A percentile compares a stretch with the other conserved stretches of the same genome.
Conservation (phyloP, 2,113 vertebrate species). For the Drymodes brunneopygia region DNA sequence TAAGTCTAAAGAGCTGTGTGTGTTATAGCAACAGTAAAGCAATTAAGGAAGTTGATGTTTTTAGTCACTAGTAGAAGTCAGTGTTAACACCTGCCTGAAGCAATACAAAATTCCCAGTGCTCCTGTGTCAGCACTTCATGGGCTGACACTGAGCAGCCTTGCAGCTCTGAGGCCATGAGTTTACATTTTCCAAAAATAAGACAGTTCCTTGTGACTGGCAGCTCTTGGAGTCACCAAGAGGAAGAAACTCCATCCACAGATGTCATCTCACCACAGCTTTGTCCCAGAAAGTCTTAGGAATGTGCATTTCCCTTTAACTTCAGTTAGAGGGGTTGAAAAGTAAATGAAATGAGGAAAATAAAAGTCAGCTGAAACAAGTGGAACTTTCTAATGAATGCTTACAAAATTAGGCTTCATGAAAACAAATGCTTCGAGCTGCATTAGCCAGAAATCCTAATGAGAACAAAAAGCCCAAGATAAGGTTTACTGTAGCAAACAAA, state of each 20-base stretch:
- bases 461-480: neutral
- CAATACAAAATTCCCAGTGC: neutral
- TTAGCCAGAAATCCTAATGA: neutral
- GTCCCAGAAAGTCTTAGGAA: neutral
- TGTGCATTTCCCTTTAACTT: neutral
- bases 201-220: neutral
- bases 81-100: neutral
- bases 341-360: neutral
- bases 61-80: neutral
- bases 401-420: neutral
- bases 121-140: neutral
- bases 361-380: neutral
- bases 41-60: neutral
- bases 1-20: neutral
- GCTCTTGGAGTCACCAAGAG: neutral
- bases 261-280: neutral
- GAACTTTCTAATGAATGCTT: neutral
- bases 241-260: neutral
- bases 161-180: neutral
- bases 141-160: rapidly evolving
- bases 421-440: neutral
- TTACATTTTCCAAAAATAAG: neutral
- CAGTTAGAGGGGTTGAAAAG: neutral
- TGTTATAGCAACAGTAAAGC: neutral
- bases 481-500: neutral